Base-by-base conservation (phyloP, 2,888 invertebrate species). In the Sericinus montela region DNA sequence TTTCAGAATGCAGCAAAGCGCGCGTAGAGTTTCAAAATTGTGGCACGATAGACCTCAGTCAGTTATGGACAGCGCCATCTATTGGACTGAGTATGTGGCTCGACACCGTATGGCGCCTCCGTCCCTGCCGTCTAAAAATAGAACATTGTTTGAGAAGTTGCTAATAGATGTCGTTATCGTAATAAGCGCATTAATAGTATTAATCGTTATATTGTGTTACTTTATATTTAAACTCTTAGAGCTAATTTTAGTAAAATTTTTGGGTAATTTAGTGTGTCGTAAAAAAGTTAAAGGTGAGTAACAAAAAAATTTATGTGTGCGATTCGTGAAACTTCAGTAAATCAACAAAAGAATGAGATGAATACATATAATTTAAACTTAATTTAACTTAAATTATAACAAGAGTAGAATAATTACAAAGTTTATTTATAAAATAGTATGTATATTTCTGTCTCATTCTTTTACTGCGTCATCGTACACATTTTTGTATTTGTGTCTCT, bases 81-180 rank as follows among this genome's bases (percentile, higher is more conserved):
- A 89, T 65, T 92, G 92, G 92, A 88, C 91, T 0, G 92, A 92
- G 72, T 91, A 92, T 63, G 90, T 92, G 42, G 90, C 90, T 3
- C 80, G 89, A 36, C 83, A 91, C 57, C 78, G 83, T 23, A 47
- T 57, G 0, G 67, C 73, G 30, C 80, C 81, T 1, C 73, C 72
- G 0, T 56, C 74, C 2, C 48, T 77, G 15, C 77, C 78, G 0
- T 57, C 69, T 0, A 67, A 69, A 52, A 55, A 62, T 10, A 64
- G 48, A 40, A 56, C 72, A 35, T 76, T 74, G 74, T 80, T 75
- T 55, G 65, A 75, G 40, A 58, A 53, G 4, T 29, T 61, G 13
- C 69, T 72, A 44, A 55, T 80, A 80, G 82, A 80, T 75, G 80
- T 78, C 72, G 60, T 64, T 62, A 50, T 54, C 61, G 62, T 72